Base-by-base conservation (phyloP, 2,797 vertebrate species). In the Sebastes diploproa region DNA sequence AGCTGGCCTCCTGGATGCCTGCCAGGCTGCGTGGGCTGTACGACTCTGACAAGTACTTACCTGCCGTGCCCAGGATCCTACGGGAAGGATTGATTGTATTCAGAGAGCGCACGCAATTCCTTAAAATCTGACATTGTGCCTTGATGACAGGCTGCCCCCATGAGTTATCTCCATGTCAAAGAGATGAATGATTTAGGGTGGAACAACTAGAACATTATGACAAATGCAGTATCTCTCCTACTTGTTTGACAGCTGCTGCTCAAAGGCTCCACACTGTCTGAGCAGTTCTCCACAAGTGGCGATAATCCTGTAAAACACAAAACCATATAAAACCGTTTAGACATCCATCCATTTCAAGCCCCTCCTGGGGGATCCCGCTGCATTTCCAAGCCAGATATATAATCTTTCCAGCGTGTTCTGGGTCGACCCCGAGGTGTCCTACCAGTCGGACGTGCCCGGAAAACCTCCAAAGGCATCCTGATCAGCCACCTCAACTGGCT, bases 191-290 rank as follows among this genome's bases (percentile, higher is more conserved):
- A 11, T 54, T 50, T 27, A 8, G 32, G 18, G 42, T 18, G 2
- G 73, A 59, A 64, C 25, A n/a, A 38, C 23, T 52, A 23, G 5
- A 55, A 38, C 27, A 60, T 18, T 13, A 22, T 29, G 2, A 71
- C 70, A 63, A 23, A 11, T 29, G 3, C 3, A 34, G 18, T 4
- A 16, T 22, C 59, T 76, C 7, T 80, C 94, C 83, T 90, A 99
- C 98, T 96, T 98, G 95, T 96, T 99, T 65, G 97, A 97, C 77
- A 99, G 95, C 85, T 99, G 98, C 92, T 98, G 98, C 90, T 99
- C 98, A 9, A 98, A 98, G 76, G 97, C 97, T 72, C 98, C 98
- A 62, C 97, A 98, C 32, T 98, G 98, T 68, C 96, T 95, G 50
- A 99, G 94, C 79, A 99, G 94, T 56, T 99, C 98, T n/a, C 98